Conservation (phyloP, 2,797 vertebrate genomes). For the Ataeniobius toweri region DNA sequence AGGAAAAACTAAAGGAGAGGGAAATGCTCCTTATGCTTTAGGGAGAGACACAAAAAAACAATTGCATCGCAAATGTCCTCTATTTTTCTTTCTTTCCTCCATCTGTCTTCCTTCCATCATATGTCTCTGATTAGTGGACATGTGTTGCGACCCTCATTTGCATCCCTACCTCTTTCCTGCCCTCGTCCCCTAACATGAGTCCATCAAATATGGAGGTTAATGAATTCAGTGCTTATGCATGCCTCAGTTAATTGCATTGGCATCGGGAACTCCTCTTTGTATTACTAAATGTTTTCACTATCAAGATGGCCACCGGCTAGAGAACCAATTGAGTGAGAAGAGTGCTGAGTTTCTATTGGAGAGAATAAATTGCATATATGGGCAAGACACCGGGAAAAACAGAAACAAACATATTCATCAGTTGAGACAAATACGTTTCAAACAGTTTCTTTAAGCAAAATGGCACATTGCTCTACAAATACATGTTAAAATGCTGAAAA, state of each 20-base stretch:
- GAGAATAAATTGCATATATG: neutral
- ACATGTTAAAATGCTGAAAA: neutral
- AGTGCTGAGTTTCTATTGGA: conserved; percentile 34
- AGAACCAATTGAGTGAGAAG: conserved; percentile 17
- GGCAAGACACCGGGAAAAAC: neutral
- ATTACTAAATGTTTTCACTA: conserved; percentile 60
- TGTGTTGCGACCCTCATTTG: conserved; percentile 25
- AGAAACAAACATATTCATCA: neutral
- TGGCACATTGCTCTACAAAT: neutral
- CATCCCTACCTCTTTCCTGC: conserved; percentile 1
- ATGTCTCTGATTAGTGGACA: conserved; percentile 17
- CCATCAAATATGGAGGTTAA: conserved; percentile 78
- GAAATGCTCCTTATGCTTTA: conserved; percentile 28
- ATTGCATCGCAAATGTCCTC: conserved; percentile 16
- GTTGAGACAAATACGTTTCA: neutral
- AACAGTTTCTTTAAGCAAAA: neutral
- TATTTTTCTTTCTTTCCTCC: conserved; percentile 8
- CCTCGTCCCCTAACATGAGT: conserved; percentile 34
- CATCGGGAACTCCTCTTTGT: conserved; percentile 71
- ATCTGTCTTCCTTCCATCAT: conserved; percentile 19
- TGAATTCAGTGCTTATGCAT: conserved; percentile 73
- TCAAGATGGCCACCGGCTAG: conserved; percentile 63
- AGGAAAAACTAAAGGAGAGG: conserved; percentile 39
- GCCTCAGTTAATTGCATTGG: conserved; percentile 74
- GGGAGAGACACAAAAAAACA: conserved; percentile 13